Percentiles rank a stretch among this genome's conserved stretches.
Conservation (phyloP, 2,797 vertebrate genomes). For the Scolopax rusticola region DNA sequence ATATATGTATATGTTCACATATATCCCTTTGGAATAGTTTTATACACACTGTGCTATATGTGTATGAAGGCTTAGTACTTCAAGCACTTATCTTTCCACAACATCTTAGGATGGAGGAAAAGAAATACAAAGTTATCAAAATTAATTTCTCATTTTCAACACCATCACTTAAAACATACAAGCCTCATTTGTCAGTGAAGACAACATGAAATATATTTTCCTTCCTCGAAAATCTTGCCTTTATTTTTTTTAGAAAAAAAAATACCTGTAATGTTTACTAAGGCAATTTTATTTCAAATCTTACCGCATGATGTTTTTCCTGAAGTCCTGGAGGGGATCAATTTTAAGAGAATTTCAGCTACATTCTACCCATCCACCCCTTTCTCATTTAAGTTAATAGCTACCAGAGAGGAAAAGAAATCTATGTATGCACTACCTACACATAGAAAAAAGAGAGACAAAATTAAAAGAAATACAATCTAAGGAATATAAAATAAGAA, state of each 20-base stretch:
- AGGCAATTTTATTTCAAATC: neutral
- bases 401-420: neutral
- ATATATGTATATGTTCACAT: too few species aligned
- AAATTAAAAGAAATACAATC: neutral
- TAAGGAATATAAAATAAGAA: neutral
- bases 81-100: neutral
- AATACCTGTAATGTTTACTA: neutral
- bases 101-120: too few species aligned
- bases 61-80: neutral
- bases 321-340: neutral
- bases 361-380: neutral
- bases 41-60: neutral
- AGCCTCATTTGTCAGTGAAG: neutral
- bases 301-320: neutral
- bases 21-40: neutral
- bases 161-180: neutral
- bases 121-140: neutral
- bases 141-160: neutral
- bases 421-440: neutral
- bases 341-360: neutral
- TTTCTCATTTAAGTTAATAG: neutral
- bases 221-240: neutral
- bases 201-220: neutral
- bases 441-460: neutral
- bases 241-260: neutral